These are phyloP conservation scores for Altica lythri DNA, from an alignment of 2,888 invertebrate genomes.

Conservation along the genomic window DNA sequence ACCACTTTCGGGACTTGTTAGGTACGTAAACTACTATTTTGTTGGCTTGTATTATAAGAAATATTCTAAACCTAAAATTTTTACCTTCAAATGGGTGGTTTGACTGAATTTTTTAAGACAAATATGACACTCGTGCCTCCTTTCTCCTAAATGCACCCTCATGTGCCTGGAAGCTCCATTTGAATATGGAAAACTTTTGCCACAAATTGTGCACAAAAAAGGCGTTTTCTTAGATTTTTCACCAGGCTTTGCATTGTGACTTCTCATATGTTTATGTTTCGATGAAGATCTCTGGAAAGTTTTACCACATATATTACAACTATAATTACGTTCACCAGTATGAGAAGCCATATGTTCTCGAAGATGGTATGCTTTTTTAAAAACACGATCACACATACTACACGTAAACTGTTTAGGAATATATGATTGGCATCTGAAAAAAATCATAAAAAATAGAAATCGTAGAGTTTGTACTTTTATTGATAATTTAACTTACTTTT, in stretches of 20 bases:
- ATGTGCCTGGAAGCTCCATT: conserved; percentile 54
- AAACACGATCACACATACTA: conserved; percentile 40
- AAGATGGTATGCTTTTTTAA: conserved; percentile 47
- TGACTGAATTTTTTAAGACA: conserved; percentile 56
- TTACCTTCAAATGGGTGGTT: conserved; percentile 55
- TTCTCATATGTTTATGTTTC: conserved; percentile 45
- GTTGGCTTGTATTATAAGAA: neutral
- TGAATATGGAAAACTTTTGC: conserved; percentile 52
- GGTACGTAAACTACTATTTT: no score
- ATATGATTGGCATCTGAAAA: conserved; percentile 11
- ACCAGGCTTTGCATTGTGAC: conserved; percentile 47
- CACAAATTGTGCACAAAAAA: conserved; percentile 52
- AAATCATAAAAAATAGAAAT: conserved; percentile 1
- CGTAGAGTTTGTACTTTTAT: no score
- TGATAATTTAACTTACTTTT: conserved; percentile 33
- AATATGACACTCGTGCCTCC: conserved; percentile 52
- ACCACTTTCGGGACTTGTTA: no score
- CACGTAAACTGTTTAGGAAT: conserved; percentile 8
- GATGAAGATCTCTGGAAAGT: conserved; percentile 48
- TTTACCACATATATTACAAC: conserved; percentile 48
- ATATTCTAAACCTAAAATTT: no score
- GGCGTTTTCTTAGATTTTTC: conserved; percentile 50
- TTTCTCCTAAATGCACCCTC: conserved; percentile 52
- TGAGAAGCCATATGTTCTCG: conserved; percentile 49
- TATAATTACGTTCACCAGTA: conserved; percentile 48